A percentile compares a stretch with the other conserved stretches of the same genome.
These are phyloP conservation scores for Molothrus ater DNA, from an alignment of 2,797 vertebrate species.

Conservation along the genomic window DNA sequence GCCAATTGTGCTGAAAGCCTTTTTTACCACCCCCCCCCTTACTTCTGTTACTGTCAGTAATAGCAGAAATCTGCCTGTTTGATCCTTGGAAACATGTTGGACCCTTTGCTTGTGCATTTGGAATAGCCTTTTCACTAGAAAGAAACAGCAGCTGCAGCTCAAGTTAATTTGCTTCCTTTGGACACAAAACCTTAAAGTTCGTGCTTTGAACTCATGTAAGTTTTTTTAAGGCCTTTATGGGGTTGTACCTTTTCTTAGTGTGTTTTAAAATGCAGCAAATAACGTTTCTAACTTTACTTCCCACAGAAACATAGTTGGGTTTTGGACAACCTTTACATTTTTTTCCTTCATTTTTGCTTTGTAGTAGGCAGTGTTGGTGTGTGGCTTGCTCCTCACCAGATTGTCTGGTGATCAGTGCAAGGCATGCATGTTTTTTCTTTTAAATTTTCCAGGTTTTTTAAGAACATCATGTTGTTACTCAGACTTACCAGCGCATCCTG, in stretches of 20 bases:
- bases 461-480: background rate
- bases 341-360: background rate
- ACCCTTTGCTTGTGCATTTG: background rate
- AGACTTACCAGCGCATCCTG: background rate
- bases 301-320: accelerated
- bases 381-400: background rate
- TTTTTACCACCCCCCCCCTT: accelerated
- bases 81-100: background rate
- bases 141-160: background rate
- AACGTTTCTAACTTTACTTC: background rate
- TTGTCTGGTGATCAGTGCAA: background rate
- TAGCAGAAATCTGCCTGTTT: background rate
- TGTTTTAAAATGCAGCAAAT: background rate
- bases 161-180: background rate
- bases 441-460: background rate
- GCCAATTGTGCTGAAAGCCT: background rate
- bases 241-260: background rate
- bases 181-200: background rate
- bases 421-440: background rate
- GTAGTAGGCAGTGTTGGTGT: background rate
- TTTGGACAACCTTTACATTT: background rate
- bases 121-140: background rate
- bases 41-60: background rate
- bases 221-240: background rate
- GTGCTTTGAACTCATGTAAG: background rate